Evolutionary conservation across 2,888 invertebrate species (phyloP).

Genomic region (Eurytoma adleriae): DNA sequence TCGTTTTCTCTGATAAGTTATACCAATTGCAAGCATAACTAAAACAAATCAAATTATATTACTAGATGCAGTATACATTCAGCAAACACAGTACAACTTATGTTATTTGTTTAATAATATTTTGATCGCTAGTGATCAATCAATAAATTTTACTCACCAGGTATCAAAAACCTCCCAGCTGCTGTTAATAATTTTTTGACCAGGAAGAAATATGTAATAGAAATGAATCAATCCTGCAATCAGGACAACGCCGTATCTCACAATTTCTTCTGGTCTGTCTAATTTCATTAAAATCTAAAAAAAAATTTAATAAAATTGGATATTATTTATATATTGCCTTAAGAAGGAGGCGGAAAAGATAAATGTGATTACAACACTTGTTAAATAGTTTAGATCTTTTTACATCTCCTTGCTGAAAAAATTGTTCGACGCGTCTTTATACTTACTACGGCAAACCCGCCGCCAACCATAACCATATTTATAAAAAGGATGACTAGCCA

Average conservation of each 20-base stretch:
- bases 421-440: too few species aligned
- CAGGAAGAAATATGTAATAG: constrained; percentile 41
- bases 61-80: neutral
- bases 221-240: constrained; percentile 33
- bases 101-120: neutral
- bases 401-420: too few species aligned
- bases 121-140: neutral
- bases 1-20: constrained; percentile 36
- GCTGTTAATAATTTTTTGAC: constrained; percentile 42
- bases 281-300: too few species aligned
- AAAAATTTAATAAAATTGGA: too few species aligned
- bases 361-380: too few species aligned
- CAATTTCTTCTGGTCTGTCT: constrained; percentile 15
- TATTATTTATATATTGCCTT: too few species aligned
- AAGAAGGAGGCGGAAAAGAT: too few species aligned
- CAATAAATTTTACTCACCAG: constrained; percentile 24
- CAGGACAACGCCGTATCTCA: constrained; percentile 2
- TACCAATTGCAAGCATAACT: constrained; percentile 44
- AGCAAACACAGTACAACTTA: too few species aligned
- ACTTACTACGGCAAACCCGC: constrained; percentile 23
- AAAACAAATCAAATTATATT: neutral
- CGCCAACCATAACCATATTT: constrained; percentile 34
- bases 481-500: constrained; percentile 21
- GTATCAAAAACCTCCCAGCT: constrained; percentile 32
- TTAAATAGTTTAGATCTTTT: too few species aligned